phyloP scores from a whole-genome alignment of 1,140 invertebrate species.

The Nasonia longicornis region DNA sequence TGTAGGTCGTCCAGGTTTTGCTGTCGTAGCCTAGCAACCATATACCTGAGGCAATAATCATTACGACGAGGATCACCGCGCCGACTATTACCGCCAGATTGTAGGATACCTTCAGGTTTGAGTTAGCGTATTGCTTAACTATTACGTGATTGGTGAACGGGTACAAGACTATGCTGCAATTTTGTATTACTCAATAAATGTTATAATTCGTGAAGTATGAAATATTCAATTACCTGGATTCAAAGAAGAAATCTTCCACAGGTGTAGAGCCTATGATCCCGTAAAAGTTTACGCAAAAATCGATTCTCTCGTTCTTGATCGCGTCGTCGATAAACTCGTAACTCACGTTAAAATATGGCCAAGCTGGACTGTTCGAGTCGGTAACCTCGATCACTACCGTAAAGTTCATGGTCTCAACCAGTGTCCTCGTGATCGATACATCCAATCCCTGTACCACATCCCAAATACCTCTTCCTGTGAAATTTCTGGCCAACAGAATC shows the following conservation, averaged over 20 bases:
- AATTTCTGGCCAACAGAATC: slow-evolving; percentile 11
- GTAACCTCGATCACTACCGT: neutral
- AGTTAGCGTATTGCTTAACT: slow-evolving; percentile 11
- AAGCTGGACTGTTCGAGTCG: neutral
- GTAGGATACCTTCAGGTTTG: slow-evolving; percentile 8
- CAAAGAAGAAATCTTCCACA: slow-evolving; percentile 4
- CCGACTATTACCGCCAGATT: slow-evolving; percentile 5
- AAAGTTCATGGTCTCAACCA: slow-evolving; percentile 26
- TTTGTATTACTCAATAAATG: neutral
- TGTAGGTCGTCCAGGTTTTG: slow-evolving; percentile 26
- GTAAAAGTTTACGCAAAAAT: slow-evolving; percentile 31
- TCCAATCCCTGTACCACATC: slow-evolving; percentile 24
- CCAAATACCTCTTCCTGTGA: neutral
- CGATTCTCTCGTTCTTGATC: slow-evolving; percentile 1
- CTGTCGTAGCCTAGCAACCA: slow-evolving; percentile 2
- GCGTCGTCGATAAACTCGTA: neutral
- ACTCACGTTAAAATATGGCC: slow-evolving; percentile 13
- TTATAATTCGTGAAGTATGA: neutral
- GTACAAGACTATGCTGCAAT: slow-evolving; percentile 16
- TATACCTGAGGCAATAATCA: neutral
- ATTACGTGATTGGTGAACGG: slow-evolving; percentile 21
- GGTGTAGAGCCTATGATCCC: slow-evolving; percentile 1
- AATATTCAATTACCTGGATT: neutral
- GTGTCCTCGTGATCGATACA: neutral
- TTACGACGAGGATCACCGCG: neutral